These are phyloP conservation scores for Eilema depressum DNA, from an alignment of 2,888 invertebrate species.

Conservation along the genomic window DNA sequence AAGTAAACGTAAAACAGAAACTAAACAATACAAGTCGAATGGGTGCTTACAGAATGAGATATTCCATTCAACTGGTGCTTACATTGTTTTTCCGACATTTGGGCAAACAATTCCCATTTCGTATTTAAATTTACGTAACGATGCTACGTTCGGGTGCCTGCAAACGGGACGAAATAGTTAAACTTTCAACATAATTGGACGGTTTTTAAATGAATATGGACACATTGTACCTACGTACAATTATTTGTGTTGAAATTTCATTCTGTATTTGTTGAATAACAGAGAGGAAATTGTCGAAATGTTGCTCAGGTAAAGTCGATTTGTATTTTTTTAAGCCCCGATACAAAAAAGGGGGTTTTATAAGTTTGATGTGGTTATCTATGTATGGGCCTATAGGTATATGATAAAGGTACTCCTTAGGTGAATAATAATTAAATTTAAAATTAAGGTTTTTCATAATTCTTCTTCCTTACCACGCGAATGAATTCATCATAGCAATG, in stretches of 20 bases:
- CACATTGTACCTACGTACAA: constrained; percentile 21
- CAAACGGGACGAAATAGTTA: constrained; percentile 38
- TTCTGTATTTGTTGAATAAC: background rate
- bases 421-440: no score
- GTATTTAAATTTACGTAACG: constrained; percentile 49
- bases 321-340: background rate
- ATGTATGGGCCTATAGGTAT: no score
- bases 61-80: constrained; percentile 10
- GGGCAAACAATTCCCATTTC: constrained; percentile 43
- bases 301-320: background rate
- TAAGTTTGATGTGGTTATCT: no score
- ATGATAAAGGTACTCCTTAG: no score
- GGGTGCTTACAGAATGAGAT: constrained; percentile 18
- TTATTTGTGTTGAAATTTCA: constrained; percentile 1
- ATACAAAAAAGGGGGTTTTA: background rate
- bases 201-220: constrained; percentile 29
- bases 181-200: constrained; percentile 40
- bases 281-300: background rate
- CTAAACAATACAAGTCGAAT: constrained; percentile 2
- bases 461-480: no score
- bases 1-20: background rate
- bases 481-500: no score
- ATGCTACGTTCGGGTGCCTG: constrained; percentile 31
- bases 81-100: constrained; percentile 43
- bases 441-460: no score